These are phyloP conservation scores for Amphimallon solstitiale DNA, from an alignment of 2,888 invertebrate species.

Conservation along the genomic window DNA sequence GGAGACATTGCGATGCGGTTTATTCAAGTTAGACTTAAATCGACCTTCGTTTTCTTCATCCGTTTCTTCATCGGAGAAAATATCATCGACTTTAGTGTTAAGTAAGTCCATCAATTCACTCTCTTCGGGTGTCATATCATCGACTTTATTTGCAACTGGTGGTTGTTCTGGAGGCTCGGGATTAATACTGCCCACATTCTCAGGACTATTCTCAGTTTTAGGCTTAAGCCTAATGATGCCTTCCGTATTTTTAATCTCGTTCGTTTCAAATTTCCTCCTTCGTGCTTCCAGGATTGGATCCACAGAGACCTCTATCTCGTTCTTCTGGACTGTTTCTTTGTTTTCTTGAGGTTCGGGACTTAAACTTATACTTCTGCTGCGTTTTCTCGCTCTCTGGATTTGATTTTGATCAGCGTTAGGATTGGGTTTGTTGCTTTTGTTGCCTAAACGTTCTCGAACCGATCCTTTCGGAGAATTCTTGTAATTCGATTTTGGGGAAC, in stretches of 20 bases:
- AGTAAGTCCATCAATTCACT: conserved; percentile 52
- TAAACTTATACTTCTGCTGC: conserved; percentile 25
- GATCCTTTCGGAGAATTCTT: conserved; percentile 42
- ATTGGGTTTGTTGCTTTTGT: conserved; percentile 5
- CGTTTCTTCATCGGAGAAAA: conserved; percentile 62
- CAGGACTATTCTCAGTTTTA: conserved; percentile 43
- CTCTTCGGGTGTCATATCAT: conserved; percentile 39
- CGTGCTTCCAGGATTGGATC: conserved; percentile 67
- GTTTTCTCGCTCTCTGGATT: neutral
- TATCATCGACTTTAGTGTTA: conserved; percentile 55
- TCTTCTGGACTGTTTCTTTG: neutral
- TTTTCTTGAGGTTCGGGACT: conserved; percentile 33
- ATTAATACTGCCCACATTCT: conserved; percentile 25
- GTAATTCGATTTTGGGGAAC: conserved; percentile 32
- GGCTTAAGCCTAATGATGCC: conserved; percentile 65
- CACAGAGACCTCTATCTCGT: conserved; percentile 45
- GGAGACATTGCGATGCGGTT: conserved; percentile 34
- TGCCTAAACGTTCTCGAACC: conserved; percentile 52
- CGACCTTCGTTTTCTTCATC: conserved; percentile 61
- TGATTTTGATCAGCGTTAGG: neutral
- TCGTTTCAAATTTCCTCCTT: conserved; percentile 66
- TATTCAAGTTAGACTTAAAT: conserved; percentile 53
- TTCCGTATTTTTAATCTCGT: conserved; percentile 62
- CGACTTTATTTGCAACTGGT: conserved; percentile 31
- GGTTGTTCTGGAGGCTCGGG: conserved; percentile 26